Evolutionary conservation across 2,888 invertebrate genomes (phyloP).

Genomic region (Lysandra coridon): DNA sequence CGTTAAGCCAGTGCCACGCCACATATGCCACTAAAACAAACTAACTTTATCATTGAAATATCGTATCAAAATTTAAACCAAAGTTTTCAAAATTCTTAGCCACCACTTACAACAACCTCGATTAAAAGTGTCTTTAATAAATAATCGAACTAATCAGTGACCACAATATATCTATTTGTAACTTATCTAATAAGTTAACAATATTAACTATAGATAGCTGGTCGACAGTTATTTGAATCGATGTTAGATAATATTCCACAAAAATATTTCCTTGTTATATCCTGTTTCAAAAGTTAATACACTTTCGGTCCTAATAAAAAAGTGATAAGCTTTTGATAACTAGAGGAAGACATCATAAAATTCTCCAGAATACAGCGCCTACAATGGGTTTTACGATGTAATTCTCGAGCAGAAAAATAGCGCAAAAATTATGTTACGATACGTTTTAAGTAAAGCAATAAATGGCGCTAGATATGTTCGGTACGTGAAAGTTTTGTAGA

Average conservation of each 20-base stretch:
- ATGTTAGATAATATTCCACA: neutral
- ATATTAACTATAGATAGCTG: too few species aligned
- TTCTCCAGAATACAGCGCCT: neutral
- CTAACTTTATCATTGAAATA: too few species aligned
- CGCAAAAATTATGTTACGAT: constrained; percentile 12
- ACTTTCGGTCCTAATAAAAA: neutral
- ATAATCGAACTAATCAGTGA: too few species aligned
- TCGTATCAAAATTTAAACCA: too few species aligned
- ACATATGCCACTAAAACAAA: too few species aligned
- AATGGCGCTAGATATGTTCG: constrained; percentile 36
- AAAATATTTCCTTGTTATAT: neutral
- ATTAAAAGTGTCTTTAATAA: too few species aligned
- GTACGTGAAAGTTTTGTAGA: constrained; percentile 40
- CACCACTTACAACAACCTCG: too few species aligned
- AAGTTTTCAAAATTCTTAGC: too few species aligned
- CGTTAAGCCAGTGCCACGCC: too few species aligned
- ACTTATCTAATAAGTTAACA: too few species aligned
- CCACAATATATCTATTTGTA: too few species aligned
- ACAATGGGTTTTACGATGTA: constrained; percentile 10
- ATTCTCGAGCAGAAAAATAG: neutral
- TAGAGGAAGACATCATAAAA: neutral
- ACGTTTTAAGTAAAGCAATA: constrained; percentile 34
- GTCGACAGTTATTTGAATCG: too few species aligned
- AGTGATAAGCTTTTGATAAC: constrained; percentile 19
- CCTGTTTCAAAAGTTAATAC: constrained; percentile 13